Conservation (phyloP, 2,888 invertebrate genomes). For the Proisotoma minuta region DNA sequence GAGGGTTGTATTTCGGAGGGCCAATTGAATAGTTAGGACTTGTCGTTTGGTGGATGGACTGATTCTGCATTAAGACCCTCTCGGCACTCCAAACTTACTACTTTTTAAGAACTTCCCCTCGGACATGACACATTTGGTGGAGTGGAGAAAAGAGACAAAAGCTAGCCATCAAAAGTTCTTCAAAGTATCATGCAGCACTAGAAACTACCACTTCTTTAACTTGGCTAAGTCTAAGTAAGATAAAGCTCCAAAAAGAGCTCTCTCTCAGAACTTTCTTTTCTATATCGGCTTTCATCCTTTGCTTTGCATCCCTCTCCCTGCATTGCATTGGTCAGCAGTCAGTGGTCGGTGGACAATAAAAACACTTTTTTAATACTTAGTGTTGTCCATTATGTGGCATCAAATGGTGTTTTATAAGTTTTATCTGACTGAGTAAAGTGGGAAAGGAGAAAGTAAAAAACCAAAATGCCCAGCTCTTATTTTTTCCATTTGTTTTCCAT, state of each 20-base stretch:
- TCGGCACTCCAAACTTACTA: too few species aligned
- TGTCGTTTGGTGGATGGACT: too few species aligned
- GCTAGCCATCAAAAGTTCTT: slow-evolving; percentile 3
- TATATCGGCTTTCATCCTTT: neutral
- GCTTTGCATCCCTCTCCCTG: neutral
- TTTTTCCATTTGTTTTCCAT: too few species aligned
- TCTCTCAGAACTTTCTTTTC: neutral
- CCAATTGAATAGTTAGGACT: too few species aligned
- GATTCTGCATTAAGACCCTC: too few species aligned
- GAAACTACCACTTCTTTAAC: too few species aligned
- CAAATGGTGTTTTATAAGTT: slow-evolving; percentile 3
- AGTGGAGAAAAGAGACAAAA: slow-evolving; percentile 17
- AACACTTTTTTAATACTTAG: neutral
- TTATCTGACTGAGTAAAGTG: neutral
- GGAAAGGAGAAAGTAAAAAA: too few species aligned
- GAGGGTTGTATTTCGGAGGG: too few species aligned
- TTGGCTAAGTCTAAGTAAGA: too few species aligned
- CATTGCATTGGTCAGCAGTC: neutral
- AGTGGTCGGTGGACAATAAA: slow-evolving; percentile 1
- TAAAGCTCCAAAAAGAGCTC: neutral
- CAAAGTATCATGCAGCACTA: too few species aligned
- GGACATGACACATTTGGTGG: slow-evolving; percentile 14
- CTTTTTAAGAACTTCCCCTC: neutral
- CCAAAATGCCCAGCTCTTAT: too few species aligned
- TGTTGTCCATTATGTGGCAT: neutral